Base-by-base conservation (phyloP, 2,113 vertebrate species). In the Limanda limanda region DNA sequence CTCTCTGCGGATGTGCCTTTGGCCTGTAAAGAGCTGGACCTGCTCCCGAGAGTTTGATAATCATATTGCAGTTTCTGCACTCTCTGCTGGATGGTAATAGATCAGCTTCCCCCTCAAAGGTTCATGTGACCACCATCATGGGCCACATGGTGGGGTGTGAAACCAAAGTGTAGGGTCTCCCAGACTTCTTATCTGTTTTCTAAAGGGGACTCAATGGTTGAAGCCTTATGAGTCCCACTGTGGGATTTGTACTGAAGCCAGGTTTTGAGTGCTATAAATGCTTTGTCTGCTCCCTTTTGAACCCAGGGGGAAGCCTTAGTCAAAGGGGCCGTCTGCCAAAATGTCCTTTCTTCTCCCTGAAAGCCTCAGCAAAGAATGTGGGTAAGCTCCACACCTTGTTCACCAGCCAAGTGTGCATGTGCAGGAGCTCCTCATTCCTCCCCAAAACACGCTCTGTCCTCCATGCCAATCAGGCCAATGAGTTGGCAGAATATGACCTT, bases 371-470 rank as follows among this genome's bases (percentile, higher is more conserved):
- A 86, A 85, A 88, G 86, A 91, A 88, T 87, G 79, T 52, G 87
- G 83, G 81, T 90, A 91, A 88, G 83, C 82, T 84, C 72, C 76
- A 74, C 84, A 88, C 86, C 85, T 88, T 85, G 81, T 89, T 89
- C 77, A 5, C 52, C 74, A 77, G 91, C 91, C 90, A 92, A 91
- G 76, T 70, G 78, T 92, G 68, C 90, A 87, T 89, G 89, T 90
- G 87, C 78, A 82, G 86, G 84, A 91, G 87, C 81, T 88, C 84
- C 84, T 89, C 87, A 69, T 84, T 78, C 83, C 68, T 60, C 76
- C 80, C 87, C 79, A 81, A 74, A 81, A 74, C 78, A 84, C 83
- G 3, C 76, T 84, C 74, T 74, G 76, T 76, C 68, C 74, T 84
- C 72, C 69, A 76, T 85, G 83, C 87, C 84, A 88, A 86, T 84